Evolutionary conservation across 2,113 vertebrate species (phyloP).

Genomic region (Gobio gobio): DNA sequence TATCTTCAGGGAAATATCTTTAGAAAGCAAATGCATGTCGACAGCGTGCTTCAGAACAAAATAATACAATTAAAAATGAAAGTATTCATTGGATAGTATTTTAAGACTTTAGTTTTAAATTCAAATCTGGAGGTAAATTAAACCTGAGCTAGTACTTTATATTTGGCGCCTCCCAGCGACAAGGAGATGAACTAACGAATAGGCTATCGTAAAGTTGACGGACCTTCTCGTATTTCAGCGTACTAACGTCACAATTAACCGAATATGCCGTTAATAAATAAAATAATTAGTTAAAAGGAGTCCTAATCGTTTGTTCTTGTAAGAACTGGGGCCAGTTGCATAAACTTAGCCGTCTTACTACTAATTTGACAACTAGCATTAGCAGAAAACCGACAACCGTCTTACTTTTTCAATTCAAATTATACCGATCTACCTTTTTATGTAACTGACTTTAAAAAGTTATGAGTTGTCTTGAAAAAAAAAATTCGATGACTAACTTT

Average conservation of each 20-base stretch:
- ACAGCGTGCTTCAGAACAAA: not conserved
- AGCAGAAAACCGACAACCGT: too few relatives aligned
- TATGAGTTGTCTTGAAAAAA: too few relatives aligned
- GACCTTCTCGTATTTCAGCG: not conserved
- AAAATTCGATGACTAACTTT: too few relatives aligned
- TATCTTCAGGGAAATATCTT: not conserved
- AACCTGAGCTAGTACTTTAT: not conserved
- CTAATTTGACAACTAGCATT: too few relatives aligned
- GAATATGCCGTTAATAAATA: not conserved
- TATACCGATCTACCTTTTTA: too few relatives aligned
- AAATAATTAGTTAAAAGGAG: too few relatives aligned
- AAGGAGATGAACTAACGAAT: not conserved
- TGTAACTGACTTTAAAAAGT: too few relatives aligned
- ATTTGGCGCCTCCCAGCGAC: conserved; percentile 6
- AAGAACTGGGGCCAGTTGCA: not conserved
- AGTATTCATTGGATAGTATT: not conserved
- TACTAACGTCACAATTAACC: not conserved
- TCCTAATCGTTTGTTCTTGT: not conserved
- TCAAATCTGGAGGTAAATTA: not conserved
- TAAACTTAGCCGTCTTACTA: too few relatives aligned
- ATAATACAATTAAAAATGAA: not conserved
- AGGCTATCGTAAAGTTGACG: not conserved
- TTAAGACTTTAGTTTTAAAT: not conserved
- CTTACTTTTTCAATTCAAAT: too few relatives aligned
- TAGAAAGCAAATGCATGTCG: not conserved